These are phyloP conservation scores for Orestias chungarensis DNA, from an alignment of 2,797 vertebrate species.

Conservation along the genomic window DNA sequence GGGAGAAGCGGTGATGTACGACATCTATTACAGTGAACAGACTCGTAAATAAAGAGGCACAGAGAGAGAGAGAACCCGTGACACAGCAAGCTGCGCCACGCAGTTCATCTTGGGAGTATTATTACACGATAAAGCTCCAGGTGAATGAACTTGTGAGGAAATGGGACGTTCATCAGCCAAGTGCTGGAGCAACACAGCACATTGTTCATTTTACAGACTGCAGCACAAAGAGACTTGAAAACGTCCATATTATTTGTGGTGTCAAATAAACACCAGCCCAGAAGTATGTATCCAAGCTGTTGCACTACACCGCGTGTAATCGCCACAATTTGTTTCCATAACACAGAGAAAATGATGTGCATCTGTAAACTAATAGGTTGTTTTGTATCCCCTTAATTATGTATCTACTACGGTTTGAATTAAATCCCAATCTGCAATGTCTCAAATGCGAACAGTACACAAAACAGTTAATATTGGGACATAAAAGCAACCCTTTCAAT, in stretches of 20 bases:
- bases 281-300: not conserved
- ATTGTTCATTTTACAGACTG: conserved; percentile 21
- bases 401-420: not conserved
- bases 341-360: not conserved
- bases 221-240: not conserved
- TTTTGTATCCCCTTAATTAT: conserved; percentile 2
- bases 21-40: conserved; percentile 20
- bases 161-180: conserved; percentile 27
- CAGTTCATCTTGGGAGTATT: conserved; percentile 27
- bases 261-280: not conserved
- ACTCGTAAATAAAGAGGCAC: conserved; percentile 12
- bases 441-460: not conserved
- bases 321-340: not conserved
- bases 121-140: conserved; percentile 11
- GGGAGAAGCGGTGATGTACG: conserved; percentile 19
- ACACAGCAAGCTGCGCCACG: not conserved
- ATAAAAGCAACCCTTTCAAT: not conserved
- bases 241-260: not conserved
- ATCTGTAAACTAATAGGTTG: not conserved
- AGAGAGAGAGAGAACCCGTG: conserved; percentile 1
- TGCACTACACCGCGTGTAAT: conserved; percentile 1
- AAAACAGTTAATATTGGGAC: not conserved
- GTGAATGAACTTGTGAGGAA: conserved; percentile 15
- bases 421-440: not conserved
- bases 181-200: conserved; percentile 4